These are phyloP conservation scores for Pygoscelis adeliae DNA, from an alignment of 2,113 vertebrate genomes.

Conservation along the genomic window DNA sequence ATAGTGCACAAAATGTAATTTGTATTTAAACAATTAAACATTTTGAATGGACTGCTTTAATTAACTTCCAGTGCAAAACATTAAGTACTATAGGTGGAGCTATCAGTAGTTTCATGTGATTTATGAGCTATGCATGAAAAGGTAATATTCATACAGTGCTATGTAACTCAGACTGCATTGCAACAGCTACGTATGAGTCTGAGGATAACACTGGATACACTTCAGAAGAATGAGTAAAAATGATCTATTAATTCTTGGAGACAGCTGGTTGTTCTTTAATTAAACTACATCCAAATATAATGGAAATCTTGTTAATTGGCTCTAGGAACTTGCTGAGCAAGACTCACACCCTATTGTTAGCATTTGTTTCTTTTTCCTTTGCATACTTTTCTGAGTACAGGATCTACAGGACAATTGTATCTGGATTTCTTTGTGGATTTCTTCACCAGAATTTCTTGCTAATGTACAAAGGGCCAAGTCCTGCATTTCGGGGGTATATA, in stretches of 20 bases:
- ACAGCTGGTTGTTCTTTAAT: slow-evolving; percentile 42
- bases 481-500: not conserved
- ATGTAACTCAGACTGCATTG: not conserved
- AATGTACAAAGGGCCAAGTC: not conserved
- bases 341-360: not conserved
- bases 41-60: slow-evolving; percentile 26
- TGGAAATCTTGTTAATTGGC: slow-evolving; percentile 23
- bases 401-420: not conserved
- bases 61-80: not conserved
- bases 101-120: slow-evolving; percentile 15
- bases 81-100: not conserved
- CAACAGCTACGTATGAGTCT: not conserved
- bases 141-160: not conserved
- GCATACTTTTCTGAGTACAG: not conserved
- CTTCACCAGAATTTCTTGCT: not conserved
- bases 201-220: not conserved
- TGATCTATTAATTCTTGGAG: slow-evolving; percentile 33
- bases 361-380: not conserved
- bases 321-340: slow-evolving; percentile 24
- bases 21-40: slow-evolving; percentile 16
- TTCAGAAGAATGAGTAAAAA: not conserved
- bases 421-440: not conserved
- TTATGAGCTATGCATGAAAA: slow-evolving; percentile 29
- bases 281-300: slow-evolving; percentile 43
- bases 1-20: not conserved